Base-by-base conservation (phyloP, 2,888 invertebrate genomes). In the Melitaea athalia region DNA sequence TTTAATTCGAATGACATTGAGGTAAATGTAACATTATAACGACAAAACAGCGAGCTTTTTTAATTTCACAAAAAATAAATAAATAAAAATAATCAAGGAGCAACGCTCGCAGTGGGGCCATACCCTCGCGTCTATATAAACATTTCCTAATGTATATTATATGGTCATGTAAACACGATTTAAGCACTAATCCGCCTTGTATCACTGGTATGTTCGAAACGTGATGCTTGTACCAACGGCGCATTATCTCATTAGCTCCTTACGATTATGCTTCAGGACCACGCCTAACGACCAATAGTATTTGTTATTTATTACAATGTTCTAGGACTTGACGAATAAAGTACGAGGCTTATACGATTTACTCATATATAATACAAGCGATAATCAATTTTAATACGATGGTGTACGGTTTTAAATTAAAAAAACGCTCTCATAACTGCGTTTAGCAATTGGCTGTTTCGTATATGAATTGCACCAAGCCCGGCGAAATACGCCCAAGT, bases 181-280 rank as follows among this genome's bases (percentile, higher is more conserved):
- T 81, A 38, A n/a, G 47, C 59, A 31, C 76, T 88, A 87, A 89
- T 88, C 86, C 82, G 75, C 69, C 80, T 77, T 79, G 76, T 81
- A 72, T 81, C 78, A 80, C 78, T 80, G 81, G 85, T 85, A 81
- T 80, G 81, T 77, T 69, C 77, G 75, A 86, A 85, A 84, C 84
- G 85, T 83, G 76, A 83, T 81, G 73, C 80, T 80, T 79, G 62
- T 72, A 61, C 50, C 53, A 61, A 55, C 24, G 47, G 45, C 47
- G 17, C 68, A 72, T 73, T 76, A 76, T 74, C 74, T 76, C 72
- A 74, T 75, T 76, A 77, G 63, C 59, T 71, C 65, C 64, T 72
- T 67, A 73, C 64, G 52, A 65, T 71, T 68, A 69, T 66, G 61
- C 64, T 57, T 63, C 70, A 59, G 71, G 60, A 78, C 78, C 79